A percentile compares a stretch with the other conserved stretches of the same genome.
phyloP scores from a whole-genome alignment of 2,797 vertebrate species.

The Nyctibius grandis region DNA sequence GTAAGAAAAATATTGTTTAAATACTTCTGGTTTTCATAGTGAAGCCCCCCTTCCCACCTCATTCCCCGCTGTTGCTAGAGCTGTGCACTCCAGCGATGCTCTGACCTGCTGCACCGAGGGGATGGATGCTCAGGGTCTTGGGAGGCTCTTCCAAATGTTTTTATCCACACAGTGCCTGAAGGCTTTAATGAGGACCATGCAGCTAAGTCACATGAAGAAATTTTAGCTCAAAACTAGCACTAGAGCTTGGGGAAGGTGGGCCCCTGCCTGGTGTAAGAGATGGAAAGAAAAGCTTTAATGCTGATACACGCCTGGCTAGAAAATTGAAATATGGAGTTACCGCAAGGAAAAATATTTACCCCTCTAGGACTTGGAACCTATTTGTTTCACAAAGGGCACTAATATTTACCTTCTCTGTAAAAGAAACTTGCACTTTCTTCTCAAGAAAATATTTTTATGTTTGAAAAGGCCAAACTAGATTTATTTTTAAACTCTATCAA shows the following conservation, averaged over 20 bases:
- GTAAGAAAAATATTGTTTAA: conserved; percentile 21
- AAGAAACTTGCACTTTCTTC: background rate
- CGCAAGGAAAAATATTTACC: conserved; percentile 11
- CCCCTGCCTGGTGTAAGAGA: background rate
- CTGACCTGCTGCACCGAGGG: background rate
- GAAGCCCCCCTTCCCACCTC: background rate
- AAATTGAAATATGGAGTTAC: background rate
- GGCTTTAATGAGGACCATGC: background rate
- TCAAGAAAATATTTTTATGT: conserved; percentile 37
- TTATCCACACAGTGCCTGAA: background rate
- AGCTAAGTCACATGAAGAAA: background rate
- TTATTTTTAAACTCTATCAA: conserved; percentile 42
- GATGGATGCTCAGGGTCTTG: background rate
- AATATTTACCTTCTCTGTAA: conserved; percentile 4
- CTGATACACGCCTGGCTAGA: background rate
- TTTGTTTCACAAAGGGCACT: conserved; percentile 2
- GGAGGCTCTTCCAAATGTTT: background rate
- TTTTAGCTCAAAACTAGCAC: background rate
- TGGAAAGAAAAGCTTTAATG: background rate
- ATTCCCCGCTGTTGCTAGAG: background rate
- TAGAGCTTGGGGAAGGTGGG: background rate
- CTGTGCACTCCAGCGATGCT: background rate
- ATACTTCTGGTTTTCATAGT: background rate
- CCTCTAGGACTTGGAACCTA: background rate
- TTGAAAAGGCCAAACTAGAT: background rate